Evolutionary conservation across 2,113 vertebrate genomes (phyloP).

Genomic region (Motacilla tschutschensis): DNA sequence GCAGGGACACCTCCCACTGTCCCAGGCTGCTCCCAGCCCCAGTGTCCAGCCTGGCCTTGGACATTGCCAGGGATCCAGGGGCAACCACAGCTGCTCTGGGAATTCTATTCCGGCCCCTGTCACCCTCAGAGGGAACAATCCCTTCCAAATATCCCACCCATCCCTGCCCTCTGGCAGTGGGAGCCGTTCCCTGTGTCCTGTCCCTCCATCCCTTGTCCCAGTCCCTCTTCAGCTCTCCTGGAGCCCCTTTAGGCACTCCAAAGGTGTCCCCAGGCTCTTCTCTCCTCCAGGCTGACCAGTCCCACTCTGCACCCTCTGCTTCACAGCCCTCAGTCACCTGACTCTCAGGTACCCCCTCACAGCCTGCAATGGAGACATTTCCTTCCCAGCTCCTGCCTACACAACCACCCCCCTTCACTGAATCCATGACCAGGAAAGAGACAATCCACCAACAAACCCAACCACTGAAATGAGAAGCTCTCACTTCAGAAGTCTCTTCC

Average conservation of each 20-base stretch:
- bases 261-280: not conserved
- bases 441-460: not conserved
- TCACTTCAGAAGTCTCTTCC: not conserved
- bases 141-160: fast-evolving
- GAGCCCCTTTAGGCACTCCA: not conserved
- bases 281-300: not conserved
- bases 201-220: not conserved
- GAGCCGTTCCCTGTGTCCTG: not conserved
- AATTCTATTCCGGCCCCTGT: not conserved
- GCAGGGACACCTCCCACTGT: not conserved
- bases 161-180: fast-evolving
- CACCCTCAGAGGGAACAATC: fast-evolving
- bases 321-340: not conserved
- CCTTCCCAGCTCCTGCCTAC: not conserved
- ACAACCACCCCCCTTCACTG: not conserved
- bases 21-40: fast-evolving
- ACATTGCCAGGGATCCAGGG: not conserved
- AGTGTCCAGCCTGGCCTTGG: not conserved
- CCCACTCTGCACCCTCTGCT: not conserved
- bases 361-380: fast-evolving
- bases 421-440: fast-evolving
- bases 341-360: not conserved
- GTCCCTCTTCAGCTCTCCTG: not conserved
- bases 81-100: not conserved
- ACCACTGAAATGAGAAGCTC: not conserved